Conservation (phyloP, 2,797 vertebrate species). For the Peromyscus eremicus region DNA sequence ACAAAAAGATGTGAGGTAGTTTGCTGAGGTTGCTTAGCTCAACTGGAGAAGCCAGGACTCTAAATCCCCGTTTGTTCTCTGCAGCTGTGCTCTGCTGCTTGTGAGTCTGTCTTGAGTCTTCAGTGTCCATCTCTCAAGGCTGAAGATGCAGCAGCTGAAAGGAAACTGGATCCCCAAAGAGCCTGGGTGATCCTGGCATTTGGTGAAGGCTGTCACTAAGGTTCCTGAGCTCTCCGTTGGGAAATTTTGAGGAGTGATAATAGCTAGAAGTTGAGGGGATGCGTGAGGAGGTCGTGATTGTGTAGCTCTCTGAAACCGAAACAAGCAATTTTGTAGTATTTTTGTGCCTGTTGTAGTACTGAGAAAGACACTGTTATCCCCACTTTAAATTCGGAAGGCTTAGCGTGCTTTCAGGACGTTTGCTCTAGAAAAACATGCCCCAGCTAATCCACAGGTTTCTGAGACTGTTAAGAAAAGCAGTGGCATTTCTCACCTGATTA, state of each 20-base stretch:
- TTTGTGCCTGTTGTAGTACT: not conserved
- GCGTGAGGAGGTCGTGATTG: accelerated
- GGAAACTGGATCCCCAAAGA: not conserved
- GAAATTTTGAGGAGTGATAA: not conserved
- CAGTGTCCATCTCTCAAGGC: not conserved
- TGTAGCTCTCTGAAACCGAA: not conserved
- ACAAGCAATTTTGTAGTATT: not conserved
- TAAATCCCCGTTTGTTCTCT: not conserved
- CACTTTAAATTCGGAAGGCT: not conserved
- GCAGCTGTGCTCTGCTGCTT: not conserved
- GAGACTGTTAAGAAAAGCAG: not conserved
- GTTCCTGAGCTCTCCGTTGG: too few relatives aligned
- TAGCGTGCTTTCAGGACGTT: not conserved
- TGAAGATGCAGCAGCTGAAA: not conserved
- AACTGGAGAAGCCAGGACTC: not conserved
- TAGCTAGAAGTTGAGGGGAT: too few relatives aligned
- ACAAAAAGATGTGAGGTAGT: not conserved
- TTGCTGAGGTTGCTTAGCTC: not conserved
- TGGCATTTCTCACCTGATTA: not conserved
- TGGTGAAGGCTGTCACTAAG: accelerated
- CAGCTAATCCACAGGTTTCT: not conserved
- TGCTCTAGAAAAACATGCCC: not conserved
- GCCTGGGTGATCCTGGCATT: not conserved
- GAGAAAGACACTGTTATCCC: not conserved
- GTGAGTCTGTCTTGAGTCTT: not conserved